Evolutionary conservation across 1,140 invertebrate genomes (phyloP).

Genomic region (Drosophila sechellia): DNA sequence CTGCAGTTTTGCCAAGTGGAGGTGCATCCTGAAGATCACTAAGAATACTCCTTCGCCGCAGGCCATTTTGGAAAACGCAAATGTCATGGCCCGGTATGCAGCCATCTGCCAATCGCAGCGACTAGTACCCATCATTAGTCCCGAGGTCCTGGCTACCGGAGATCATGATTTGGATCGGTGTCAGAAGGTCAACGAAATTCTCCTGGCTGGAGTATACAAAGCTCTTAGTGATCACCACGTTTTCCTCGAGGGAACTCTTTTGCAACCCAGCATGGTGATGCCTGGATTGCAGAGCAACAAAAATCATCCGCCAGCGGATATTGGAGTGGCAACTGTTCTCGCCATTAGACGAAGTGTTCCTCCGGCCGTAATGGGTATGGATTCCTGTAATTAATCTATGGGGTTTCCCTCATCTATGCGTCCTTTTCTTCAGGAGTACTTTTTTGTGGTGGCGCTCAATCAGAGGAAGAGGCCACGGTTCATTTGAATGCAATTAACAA

Average conservation of each 20-base stretch:
- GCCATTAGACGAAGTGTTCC: conserved; percentile 95
- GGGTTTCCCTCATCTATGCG: neutral
- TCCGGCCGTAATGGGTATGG: conserved; percentile 93
- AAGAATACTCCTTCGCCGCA: conserved; percentile 95
- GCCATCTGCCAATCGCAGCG: conserved; percentile 98
- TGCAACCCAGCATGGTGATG: conserved; percentile 99
- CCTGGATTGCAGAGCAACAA: conserved; percentile 92
- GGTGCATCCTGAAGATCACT: conserved; percentile 97
- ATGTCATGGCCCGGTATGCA: conserved; percentile 98
- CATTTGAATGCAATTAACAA: conserved; percentile 98
- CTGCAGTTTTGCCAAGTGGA: conserved; percentile 99
- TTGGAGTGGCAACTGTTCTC: conserved; percentile 93
- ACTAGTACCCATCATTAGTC: conserved; percentile 98
- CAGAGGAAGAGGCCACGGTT: conserved; percentile 97
- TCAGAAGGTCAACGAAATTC: conserved; percentile 96
- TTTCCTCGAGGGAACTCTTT: conserved; percentile 97
- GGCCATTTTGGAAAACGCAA: conserved; percentile 96
- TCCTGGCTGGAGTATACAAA: conserved; percentile 97
- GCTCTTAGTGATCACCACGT: conserved; percentile 98
- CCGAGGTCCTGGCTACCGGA: conserved; percentile 94
- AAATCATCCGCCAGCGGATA: conserved; percentile 90
- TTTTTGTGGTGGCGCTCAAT: conserved; percentile 98
- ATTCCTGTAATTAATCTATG: neutral
- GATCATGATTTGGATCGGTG: conserved; percentile 96
- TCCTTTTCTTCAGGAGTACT: conserved; percentile 88